Evolutionary conservation across 2,797 vertebrate genomes (phyloP), one percentile per base, ranked within the genome.

Genomic region (Pipistrellus kuhlii): DNA sequence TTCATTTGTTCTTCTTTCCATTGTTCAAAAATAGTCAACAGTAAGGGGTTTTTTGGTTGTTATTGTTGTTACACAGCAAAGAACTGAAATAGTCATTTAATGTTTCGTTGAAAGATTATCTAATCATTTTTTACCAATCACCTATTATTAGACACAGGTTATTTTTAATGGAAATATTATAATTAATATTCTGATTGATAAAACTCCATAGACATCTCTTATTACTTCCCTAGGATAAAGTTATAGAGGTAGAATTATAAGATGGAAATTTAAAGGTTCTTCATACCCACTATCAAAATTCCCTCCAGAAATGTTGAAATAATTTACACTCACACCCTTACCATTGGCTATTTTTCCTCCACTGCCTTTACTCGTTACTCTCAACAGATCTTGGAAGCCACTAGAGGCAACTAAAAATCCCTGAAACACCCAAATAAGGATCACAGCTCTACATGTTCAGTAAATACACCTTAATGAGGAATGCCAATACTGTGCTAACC

Each of bases 91-190:
- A 66, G 14, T 90, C 35, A 88, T 35, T 72, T 71, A 73, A 81
- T 48, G 62, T 64, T 64, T 94, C 89, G 32, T 3, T 90, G 27
- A 64, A 48, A 77, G 48, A 18, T 41, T 92, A 55, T 55, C 62
- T 62, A 85, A 82, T 90, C 21, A 85, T 92, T 46, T 90, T 73
- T 85, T 38, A 90, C 48, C 20, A 91, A 83, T 77, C 51, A 85
- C 57, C 78, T 81, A 84, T 48, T 62, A 57, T 48, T 27, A n/a
- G 10, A 91, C 15, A 88, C 21, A 46, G 25, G 17, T 59, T 75
- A 86, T 35, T 90, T 84, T 21, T 92, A 88, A 46, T 62, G 20
- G 64, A 89, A 91, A 94, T 86, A 87, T 57, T 12, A 91, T 23
- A 55, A 62, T 71, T 93, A 81, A 86, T 90, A 78, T 85, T 90